Conservation (phyloP, 2,797 vertebrate genomes). For the Enteromius treurensis region DNA sequence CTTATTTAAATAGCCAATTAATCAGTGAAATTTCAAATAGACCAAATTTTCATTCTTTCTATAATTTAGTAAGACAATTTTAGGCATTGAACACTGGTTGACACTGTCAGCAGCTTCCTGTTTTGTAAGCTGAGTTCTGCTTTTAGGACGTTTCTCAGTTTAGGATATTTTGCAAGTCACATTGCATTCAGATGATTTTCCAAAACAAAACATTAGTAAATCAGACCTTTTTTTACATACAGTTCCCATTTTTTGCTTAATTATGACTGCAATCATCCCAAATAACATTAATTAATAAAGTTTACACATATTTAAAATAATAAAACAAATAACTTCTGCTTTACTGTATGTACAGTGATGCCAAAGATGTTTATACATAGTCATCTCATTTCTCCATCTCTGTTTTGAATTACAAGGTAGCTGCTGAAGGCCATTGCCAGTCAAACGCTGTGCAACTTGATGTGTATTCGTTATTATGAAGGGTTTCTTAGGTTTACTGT, state of each 20-base stretch:
- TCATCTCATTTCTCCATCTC: neutral
- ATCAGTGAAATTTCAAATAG: neutral
- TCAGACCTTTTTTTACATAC: neutral
- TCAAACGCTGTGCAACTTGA: neutral
- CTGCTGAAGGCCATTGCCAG: neutral
- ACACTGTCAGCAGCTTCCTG: neutral
- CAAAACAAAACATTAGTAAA: neutral
- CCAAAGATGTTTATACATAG: neutral
- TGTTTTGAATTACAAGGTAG: conserved; percentile 1
- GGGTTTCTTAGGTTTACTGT: neutral
- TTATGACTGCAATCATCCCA: neutral
- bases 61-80: neutral
- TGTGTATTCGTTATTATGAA: neutral
- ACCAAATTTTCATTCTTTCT: neutral
- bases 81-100: neutral
- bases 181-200: conserved; percentile 17
- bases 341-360: neutral
- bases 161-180: conserved; percentile 8
- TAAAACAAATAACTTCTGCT: neutral
- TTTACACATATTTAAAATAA: neutral
- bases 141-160: conserved; percentile 7
- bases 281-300: neutral
- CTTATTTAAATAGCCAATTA: neutral
- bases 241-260: neutral
- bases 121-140: conserved; percentile 9